Evolutionary conservation across 2,888 invertebrate species (phyloP), one percentile per base, ranked within the genome.

Genomic region (Sycophila texana): DNA sequence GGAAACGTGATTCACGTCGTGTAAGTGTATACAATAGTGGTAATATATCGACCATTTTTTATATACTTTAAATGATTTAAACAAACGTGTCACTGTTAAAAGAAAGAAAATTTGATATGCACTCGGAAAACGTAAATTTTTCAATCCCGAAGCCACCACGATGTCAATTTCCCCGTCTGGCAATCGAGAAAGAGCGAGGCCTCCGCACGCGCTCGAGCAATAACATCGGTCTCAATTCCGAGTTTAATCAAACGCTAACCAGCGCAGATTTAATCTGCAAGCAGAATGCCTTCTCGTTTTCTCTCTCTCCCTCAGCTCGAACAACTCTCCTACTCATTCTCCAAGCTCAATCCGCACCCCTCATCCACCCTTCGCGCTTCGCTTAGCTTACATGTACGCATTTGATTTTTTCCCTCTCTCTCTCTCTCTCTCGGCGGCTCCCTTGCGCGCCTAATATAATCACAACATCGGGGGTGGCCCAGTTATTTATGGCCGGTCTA

Each of bases 211-310:
- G 86, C 86, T 88, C 87, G 86, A 80, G 85, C 85, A 87, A 74
- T 89, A 87, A 88, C 88, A 89, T 89, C 85, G 87, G 84, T 88
- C 89, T 88, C 89, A 89, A 89, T 89, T 85, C 87, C 87, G 81
- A 85, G 87, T 89, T 90, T 90, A 90, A 90, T 90, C 89, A 90
- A 90, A 90, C 88, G 89, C 87, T 89, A 90, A 90, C 89, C 89
- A 87, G 87, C 85, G 85, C 85, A 89, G 90, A 90, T 90, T 90
- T 89, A 90, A 90, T 90, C 90, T 89, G 86, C 86, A 84, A 26
- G 84, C 86, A 83, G 83, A 83, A 84, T 82, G 73, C 73, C 65
- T 78, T 66, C 80, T 74, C 79, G 77, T 57, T 58, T 72, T 72
- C 74, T 74, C 78, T 67, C 73, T 53, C 53, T 55, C 61, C 60